Base-by-base conservation (phyloP, 2,113 vertebrate genomes). In the Sinocyclocheilus grahami region DNA sequence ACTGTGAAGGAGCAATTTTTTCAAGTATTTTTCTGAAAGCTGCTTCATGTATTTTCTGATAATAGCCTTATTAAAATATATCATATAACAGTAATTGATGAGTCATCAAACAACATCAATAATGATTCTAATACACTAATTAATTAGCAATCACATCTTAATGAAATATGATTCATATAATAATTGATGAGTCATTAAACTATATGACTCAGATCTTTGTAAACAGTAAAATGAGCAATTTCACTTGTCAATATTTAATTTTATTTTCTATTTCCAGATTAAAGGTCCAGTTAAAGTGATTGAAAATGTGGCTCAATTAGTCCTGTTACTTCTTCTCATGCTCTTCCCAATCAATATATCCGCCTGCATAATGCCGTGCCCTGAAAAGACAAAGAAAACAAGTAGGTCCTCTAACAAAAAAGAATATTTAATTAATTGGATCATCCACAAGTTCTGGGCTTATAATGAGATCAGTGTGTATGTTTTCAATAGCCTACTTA, bases 301-400 rank as follows among this genome's bases (percentile, higher is more conserved):
- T 37, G 18, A 9, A 71, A 77, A 53, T 18, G 3, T n/a, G 2
- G 42, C 48, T 30, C 75, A 30, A 5, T 72, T 72, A 22, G 9
- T 39, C 10, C 9, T 12, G 8, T 12, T 72, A 20, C 16, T 91
- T 85, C 78, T 86, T 86, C 86, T 93, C 89, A 69, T 37, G 77
- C 22, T 91, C 83, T 3, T 76, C 90, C 94, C 94, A 95, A 82
- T 94, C 93, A 0, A 0, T 51, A 88, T 93, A 95, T 3, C 94
- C 94, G 76, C 93, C 94, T 89, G 90, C 85, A 39, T 89, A 94
- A 88, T 95, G 95, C 39, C 91, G 91, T 6, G 82, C 91, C 91
- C 94, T 95, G 83, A 46, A 75, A 65, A 82, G 14, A 82, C 2
- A 55, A 18, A 51, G 48, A 33, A 24, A 48, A 58, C 24, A 67